These are phyloP conservation scores for Sphenodon punctatus DNA, from an alignment of 2,797 vertebrate species.

Conservation along the genomic window DNA sequence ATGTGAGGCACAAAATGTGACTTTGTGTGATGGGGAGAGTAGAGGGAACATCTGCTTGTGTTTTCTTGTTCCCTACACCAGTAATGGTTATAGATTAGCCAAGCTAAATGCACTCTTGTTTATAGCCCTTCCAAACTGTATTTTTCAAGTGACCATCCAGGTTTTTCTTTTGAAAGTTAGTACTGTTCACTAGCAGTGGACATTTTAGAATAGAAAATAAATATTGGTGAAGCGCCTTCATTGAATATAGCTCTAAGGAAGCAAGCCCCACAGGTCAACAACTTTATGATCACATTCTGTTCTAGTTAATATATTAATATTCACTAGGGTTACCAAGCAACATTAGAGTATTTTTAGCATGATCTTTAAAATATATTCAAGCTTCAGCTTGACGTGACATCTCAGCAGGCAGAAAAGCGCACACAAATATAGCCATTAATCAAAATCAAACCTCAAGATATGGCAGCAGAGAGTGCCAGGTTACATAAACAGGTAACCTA, in stretches of 20 bases:
- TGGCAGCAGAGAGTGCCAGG: background rate
- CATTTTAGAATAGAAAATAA: slow-evolving; percentile 41
- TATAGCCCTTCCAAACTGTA: slow-evolving; percentile 28
- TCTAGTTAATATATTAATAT: slow-evolving; percentile 28
- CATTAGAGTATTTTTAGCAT: slow-evolving; percentile 30
- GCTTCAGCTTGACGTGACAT: slow-evolving; percentile 15
- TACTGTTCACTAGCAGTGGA: background rate
- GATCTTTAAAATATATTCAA: slow-evolving; percentile 17
- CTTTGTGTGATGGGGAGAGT: slow-evolving; percentile 42
- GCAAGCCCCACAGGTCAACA: slow-evolving; percentile 24
- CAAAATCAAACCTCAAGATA: background rate
- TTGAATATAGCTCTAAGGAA: background rate
- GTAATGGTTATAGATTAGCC: slow-evolving; percentile 55
- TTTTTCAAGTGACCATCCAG: slow-evolving; percentile 55
- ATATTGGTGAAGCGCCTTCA: background rate
- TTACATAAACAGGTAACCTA: background rate
- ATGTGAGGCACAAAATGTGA: slow-evolving; percentile 8
- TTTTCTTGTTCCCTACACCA: slow-evolving; percentile 44
- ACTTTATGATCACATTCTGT: slow-evolving; percentile 33
- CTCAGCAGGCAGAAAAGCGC: slow-evolving; percentile 22
- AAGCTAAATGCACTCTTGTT: slow-evolving; percentile 48
- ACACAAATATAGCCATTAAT: background rate
- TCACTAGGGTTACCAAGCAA: background rate
- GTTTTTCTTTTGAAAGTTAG: slow-evolving; percentile 25
- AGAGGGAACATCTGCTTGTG: slow-evolving; percentile 50